These are phyloP conservation scores for Alosa sapidissima DNA, from an alignment of 2,797 vertebrate genomes.

Conservation along the genomic window DNA sequence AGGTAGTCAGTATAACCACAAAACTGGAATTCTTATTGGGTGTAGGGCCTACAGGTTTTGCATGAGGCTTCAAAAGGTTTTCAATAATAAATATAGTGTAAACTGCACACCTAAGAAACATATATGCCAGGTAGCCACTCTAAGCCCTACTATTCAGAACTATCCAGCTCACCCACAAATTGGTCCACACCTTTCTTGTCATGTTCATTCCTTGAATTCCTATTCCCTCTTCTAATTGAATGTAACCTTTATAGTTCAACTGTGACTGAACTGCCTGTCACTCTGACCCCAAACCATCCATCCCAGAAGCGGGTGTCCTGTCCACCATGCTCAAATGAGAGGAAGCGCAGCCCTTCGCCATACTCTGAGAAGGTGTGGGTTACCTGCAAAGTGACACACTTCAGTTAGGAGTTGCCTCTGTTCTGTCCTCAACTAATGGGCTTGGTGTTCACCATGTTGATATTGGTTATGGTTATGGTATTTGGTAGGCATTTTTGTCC, in stretches of 20 bases:
- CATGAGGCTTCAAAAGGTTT: not conserved
- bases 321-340: constrained; percentile 89
- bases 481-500: no score
- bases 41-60: not conserved
- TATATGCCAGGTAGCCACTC: not conserved
- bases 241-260: constrained; percentile 72
- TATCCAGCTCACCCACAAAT: not conserved
- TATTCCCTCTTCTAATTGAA: not conserved
- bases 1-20: constrained; percentile 17
- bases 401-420: not conserved
- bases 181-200: not conserved
- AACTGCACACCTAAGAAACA: not conserved
- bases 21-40: not conserved
- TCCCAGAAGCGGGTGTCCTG: constrained; percentile 89
- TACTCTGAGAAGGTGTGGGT: constrained; percentile 84
- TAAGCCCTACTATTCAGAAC: constrained; percentile 6
- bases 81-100: not conserved
- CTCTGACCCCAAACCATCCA: constrained; percentile 89
- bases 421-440: not conserved
- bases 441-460: not conserved
- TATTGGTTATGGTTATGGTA: not conserved
- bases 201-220: not conserved
- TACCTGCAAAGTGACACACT: constrained; percentile 66
- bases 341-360: constrained; percentile 82
- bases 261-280: constrained; percentile 85